Conservation (phyloP, 2,113 vertebrate species). For the Chrysochloris asiatica region DNA sequence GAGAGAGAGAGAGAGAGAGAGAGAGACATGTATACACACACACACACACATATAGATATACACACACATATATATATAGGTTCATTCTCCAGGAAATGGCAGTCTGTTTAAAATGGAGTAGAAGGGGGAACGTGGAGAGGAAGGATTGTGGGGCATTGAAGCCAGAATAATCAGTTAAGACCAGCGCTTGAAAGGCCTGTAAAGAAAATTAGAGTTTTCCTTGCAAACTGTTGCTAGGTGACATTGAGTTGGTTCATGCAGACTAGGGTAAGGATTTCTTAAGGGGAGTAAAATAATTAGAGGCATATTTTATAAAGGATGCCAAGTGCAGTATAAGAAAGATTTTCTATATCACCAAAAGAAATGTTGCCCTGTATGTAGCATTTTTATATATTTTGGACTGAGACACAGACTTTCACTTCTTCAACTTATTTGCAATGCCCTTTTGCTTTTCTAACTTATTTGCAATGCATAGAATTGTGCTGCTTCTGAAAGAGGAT, state of each 20-base stretch:
- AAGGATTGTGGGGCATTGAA: neutral
- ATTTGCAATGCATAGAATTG: conserved; percentile 62
- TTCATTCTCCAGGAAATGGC: neutral
- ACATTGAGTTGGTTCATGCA: too few species aligned
- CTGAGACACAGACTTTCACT: conserved; percentile 25
- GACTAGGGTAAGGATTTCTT: neutral
- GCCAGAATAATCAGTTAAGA: neutral
- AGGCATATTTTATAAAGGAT: conserved; percentile 2
- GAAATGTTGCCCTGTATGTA: conserved; percentile 36
- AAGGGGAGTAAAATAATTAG: neutral
- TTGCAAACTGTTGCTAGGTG: too few species aligned
- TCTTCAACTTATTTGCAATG: conserved; percentile 55
- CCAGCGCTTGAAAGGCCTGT: neutral
- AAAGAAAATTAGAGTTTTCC: neutral
- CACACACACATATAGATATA: too few species aligned
- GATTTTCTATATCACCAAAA: conserved; percentile 1
- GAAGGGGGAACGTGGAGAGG: neutral
- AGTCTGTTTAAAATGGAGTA: neutral
- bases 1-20: too few species aligned
- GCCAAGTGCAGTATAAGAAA: neutral
- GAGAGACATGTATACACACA: too few species aligned
- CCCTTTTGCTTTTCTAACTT: conserved; percentile 35
- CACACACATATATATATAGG: neutral
- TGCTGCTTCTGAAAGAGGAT: conserved; percentile 35
- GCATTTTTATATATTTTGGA: conserved; percentile 47